Evolutionary conservation across 2,888 invertebrate species (phyloP).

Genomic region (Rhogogaster chlorosoma): DNA sequence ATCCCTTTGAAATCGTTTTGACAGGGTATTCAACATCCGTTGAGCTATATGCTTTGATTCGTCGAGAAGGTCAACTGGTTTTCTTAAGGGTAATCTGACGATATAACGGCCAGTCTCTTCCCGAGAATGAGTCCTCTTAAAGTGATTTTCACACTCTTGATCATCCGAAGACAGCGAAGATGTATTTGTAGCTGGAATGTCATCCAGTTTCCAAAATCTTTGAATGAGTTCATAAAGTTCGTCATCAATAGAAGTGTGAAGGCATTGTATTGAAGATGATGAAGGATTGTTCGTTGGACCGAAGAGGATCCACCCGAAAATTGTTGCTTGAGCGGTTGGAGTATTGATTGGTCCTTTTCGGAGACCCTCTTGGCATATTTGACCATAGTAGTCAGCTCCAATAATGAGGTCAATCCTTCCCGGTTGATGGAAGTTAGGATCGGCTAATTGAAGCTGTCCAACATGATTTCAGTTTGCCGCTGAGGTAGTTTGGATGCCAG

Average conservation of each 20-base stretch:
- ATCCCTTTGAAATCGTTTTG: not conserved
- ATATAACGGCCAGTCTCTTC: constrained; percentile 35
- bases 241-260: not conserved
- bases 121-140: not conserved
- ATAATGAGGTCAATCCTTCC: not conserved
- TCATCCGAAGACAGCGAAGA: not conserved
- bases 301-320: not conserved
- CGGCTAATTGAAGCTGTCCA: too few relatives aligned
- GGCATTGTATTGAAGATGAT: too few relatives aligned
- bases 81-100: constrained; percentile 13
- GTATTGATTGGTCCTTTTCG: not conserved
- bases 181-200: not conserved
- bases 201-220: constrained; percentile 30
- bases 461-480: too few relatives aligned
- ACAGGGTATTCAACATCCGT: constrained; percentile 14
- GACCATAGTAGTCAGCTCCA: not conserved
- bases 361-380: not conserved
- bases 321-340: not conserved
- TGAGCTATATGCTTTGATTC: constrained; percentile 15
- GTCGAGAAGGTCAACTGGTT: not conserved
- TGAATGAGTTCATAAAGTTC: not conserved
- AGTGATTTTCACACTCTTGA: constrained; percentile 38
- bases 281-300: not conserved
- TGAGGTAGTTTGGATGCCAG: too few relatives aligned
- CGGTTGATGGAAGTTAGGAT: not conserved